phyloP scores from a whole-genome alignment of 1,140 invertebrate species.

The Nomia melanderi region DNA sequence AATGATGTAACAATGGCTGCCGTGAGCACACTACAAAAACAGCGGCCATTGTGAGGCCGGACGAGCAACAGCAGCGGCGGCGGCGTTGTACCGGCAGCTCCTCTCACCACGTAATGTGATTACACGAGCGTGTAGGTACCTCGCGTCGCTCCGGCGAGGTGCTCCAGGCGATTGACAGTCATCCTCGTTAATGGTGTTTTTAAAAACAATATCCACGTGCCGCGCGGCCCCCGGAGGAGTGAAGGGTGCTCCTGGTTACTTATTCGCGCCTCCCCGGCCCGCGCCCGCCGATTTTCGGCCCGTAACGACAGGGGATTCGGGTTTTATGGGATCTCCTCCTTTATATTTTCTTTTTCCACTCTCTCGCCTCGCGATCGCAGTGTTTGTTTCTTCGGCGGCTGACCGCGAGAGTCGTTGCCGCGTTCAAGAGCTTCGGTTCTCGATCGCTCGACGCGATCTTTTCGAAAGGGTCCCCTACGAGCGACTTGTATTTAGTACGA shows the following conservation, averaged over 20 bases:
- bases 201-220: slow-evolving; percentile 80
- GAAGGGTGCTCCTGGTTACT: slow-evolving; percentile 53
- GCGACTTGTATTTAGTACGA: too few relatives aligned
- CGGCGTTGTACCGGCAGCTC: slow-evolving; percentile 47
- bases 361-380: too few relatives aligned
- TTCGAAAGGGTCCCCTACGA: too few relatives aligned
- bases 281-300: slow-evolving; percentile 1
- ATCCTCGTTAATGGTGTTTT: slow-evolving; percentile 81
- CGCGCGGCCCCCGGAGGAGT: slow-evolving; percentile 41
- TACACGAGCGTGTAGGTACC: slow-evolving; percentile 74
- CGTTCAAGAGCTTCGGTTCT: too few relatives aligned
- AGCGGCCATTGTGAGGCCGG: slow-evolving; percentile 75
- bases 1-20: slow-evolving; percentile 80
- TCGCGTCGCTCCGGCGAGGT: slow-evolving; percentile 63
- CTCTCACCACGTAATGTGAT: slow-evolving; percentile 73
- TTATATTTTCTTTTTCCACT: background rate
- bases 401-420: too few relatives aligned
- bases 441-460: too few relatives aligned
- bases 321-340: background rate
- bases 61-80: too few relatives aligned
- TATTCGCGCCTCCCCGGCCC: slow-evolving; percentile 41
- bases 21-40: slow-evolving; percentile 75
- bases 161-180: slow-evolving; percentile 78
- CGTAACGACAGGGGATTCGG: background rate
- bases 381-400: background rate